Base-by-base conservation (phyloP, 2,113 vertebrate species). In the Alces alces region DNA sequence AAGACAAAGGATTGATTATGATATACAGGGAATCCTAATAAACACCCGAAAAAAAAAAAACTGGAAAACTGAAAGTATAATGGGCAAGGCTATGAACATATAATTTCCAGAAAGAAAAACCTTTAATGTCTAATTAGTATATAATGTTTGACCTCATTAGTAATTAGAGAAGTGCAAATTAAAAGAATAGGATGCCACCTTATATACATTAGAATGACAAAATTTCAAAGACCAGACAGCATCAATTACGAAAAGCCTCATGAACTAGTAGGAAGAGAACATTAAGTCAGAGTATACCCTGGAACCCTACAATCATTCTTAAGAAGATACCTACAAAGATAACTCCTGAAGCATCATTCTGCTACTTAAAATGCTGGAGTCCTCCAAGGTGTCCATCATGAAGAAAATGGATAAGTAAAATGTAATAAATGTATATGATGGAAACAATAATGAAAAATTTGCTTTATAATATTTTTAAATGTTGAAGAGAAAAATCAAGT, bases 101-200 rank as follows among this genome's bases (percentile, higher is more conserved):
- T 33, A 97, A 94, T 76, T 57, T 52, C 39, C 39, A 91, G 91
- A 78, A 93, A 87, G 33, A 15, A 88, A 96, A 97, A 57, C 15
- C 3, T 94, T 78, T 64, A 28, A 83, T 52, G 36, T 21, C 55
- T 70, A 87, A 64, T 57, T 83, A 87, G 28, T 8, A 39, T 43
- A n/a, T 57, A 12, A 86, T 61, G 33, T 43, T 64, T 76, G 89
- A 73, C 5, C 33, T 84, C 47, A 96, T 93, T 73, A 86, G 60
- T 83, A 91, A 64, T 73, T 15, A 93, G 54, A 45, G 2, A 91
- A 95, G 80, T 57, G 10, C 14, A 87, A 93, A 80, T 47, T 95
- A 39, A 76, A 91, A 92, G 6, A 33, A n/a, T 27, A 16, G 30
- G 25, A 79, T 89, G n/a, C 4, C 23, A 93, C 25, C 83, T 84